phyloP scores from a whole-genome alignment of 2,113 vertebrate species.

The Oreotrochilus melanogaster region DNA sequence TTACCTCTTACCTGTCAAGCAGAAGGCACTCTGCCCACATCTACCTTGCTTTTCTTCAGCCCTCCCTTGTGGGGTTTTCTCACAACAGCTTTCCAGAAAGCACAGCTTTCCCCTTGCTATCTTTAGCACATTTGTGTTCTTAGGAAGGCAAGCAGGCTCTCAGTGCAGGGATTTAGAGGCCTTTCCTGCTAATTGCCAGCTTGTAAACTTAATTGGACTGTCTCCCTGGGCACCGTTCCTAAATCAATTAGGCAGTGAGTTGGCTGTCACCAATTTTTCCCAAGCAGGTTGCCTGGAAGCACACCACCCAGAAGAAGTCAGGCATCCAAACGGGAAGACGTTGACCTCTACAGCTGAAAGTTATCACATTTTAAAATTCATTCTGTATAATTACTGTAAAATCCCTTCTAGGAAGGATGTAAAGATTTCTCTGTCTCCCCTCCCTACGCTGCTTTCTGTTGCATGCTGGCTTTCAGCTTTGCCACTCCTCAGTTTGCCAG shows the following conservation, averaged over 20 bases:
- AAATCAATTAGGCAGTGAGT: slow-evolving; percentile 90
- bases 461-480: slow-evolving; percentile 2
- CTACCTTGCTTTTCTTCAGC: slow-evolving; percentile 71
- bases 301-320: slow-evolving; percentile 81
- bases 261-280: slow-evolving; percentile 85
- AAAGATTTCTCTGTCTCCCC: not conserved
- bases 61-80: slow-evolving; percentile 74
- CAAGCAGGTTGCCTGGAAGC: slow-evolving; percentile 81
- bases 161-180: slow-evolving; percentile 89
- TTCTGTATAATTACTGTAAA: slow-evolving; percentile 69
- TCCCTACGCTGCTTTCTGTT: not conserved
- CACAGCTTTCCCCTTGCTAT: slow-evolving; percentile 79
- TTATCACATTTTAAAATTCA: slow-evolving; percentile 79
- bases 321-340: slow-evolving; percentile 81
- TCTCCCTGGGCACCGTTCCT: slow-evolving; percentile 85
- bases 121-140: slow-evolving; percentile 85
- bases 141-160: slow-evolving; percentile 87
- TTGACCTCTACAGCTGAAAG: slow-evolving; percentile 82
- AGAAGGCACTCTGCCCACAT: slow-evolving; percentile 60
- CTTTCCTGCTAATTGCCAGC: slow-evolving; percentile 92
- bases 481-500: not conserved
- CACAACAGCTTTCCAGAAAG: slow-evolving; percentile 78
- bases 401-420: slow-evolving; percentile 33
- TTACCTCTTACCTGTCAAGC: slow-evolving; percentile 77
- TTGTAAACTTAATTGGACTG: slow-evolving; percentile 96